Evolutionary conservation across 2,797 vertebrate genomes (phyloP).

Genomic region (Melanotaenia trifasciata): DNA sequence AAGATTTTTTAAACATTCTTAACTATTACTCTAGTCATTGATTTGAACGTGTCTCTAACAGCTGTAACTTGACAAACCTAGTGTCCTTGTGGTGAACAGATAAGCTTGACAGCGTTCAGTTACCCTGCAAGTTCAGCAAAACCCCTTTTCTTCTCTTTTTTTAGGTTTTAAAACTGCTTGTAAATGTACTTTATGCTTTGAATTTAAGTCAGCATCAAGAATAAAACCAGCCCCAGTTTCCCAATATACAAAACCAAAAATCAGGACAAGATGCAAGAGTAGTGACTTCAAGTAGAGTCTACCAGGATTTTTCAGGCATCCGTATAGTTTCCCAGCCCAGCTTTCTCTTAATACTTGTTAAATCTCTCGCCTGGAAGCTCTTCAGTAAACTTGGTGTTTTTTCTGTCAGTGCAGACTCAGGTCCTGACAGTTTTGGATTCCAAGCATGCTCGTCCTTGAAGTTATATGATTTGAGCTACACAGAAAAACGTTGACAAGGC

Average conservation of each 20-base stretch:
- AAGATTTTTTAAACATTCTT: too few relatives aligned
- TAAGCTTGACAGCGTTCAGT: too few relatives aligned
- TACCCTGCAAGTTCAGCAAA: neutral
- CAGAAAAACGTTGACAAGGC: neutral
- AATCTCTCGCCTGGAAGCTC: neutral
- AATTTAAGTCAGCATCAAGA: neutral
- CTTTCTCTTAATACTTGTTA: neutral
- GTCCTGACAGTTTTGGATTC: slow-evolving; percentile 4
- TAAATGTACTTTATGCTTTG: too few relatives aligned
- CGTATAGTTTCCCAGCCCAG: neutral
- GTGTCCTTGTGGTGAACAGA: too few relatives aligned
- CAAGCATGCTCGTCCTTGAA: neutral
- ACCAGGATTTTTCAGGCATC: neutral
- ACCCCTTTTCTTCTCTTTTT: neutral
- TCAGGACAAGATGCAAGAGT: neutral
- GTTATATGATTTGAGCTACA: neutral
- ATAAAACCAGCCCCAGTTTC: neutral
- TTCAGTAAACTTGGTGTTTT: neutral
- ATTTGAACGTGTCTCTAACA: neutral
- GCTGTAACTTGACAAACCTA: neutral
- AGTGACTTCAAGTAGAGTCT: neutral
- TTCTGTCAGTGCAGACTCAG: neutral
- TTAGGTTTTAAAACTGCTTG: too few relatives aligned
- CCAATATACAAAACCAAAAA: neutral
- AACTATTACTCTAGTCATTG: neutral